Conservation (phyloP, 2,888 invertebrate species). For the Mechanitis messenoides region DNA sequence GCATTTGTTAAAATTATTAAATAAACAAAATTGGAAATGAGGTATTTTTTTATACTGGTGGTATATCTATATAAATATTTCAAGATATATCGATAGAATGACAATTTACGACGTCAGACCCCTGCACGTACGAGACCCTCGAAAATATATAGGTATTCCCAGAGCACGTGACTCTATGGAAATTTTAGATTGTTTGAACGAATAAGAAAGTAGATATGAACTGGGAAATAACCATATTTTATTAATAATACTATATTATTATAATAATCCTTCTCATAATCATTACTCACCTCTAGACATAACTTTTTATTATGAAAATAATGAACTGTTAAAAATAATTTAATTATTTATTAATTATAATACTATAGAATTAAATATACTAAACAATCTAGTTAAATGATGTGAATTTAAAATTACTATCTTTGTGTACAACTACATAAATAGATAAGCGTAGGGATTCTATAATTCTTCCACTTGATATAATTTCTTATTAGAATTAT, state of each 20-base stretch:
- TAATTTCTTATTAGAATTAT: neutral
- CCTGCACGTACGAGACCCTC: constrained; percentile 19
- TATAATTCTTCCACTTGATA: neutral
- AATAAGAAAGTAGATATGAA: neutral
- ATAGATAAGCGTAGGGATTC: neutral
- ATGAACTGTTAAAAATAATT: no score
- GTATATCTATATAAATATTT: constrained; percentile 18
- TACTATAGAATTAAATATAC: no score
- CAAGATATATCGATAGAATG: constrained; percentile 16
- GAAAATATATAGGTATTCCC: constrained; percentile 12
- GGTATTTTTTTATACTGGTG: constrained; percentile 6
- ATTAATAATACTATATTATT: neutral
- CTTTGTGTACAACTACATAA: no score
- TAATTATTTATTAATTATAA: neutral
- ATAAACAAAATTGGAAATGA: neutral
- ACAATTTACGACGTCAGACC: constrained; percentile 20
- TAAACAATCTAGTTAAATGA: no score
- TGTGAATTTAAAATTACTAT: no score
- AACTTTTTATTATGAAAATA: no score
- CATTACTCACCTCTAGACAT: no score
- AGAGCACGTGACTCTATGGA: constrained; percentile 18
- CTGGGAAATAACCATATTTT: neutral
- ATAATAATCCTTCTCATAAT: no score
- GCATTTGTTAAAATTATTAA: no score
- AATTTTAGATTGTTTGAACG: constrained; percentile 1